A percentile compares a stretch with the other conserved stretches of the same genome.
Conservation (phyloP, 1,140 invertebrate genomes). For the Hesperophylax magnus region DNA sequence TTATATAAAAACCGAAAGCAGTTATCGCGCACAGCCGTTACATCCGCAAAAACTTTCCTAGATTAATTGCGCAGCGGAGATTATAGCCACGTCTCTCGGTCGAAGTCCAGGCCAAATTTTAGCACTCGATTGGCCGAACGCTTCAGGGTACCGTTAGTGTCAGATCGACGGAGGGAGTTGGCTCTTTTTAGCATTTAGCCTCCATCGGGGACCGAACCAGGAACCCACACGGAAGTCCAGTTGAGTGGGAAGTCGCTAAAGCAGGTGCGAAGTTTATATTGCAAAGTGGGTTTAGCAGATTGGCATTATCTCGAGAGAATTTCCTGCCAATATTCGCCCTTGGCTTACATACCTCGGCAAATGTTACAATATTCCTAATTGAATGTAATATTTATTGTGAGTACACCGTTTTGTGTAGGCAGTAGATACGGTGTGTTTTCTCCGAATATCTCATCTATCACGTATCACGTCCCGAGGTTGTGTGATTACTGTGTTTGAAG, state of each 20-base stretch:
- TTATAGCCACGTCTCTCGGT: not conserved
- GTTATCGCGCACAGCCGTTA: not conserved
- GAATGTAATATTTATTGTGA: too few relatives aligned
- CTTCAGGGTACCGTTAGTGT: not conserved
- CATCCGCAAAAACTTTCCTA: conserved; percentile 32
- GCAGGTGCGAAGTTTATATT: conserved; percentile 12
- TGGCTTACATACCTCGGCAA: too few relatives aligned
- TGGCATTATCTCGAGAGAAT: too few relatives aligned
- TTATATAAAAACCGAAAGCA: not conserved
- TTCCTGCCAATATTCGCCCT: too few relatives aligned
- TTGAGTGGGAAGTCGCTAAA: not conserved
- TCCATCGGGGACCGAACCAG: conserved; percentile 3
- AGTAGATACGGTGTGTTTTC: too few relatives aligned
- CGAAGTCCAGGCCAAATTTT: not conserved
- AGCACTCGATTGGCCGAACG: not conserved
- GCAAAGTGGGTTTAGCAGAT: too few relatives aligned
- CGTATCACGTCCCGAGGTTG: not conserved
- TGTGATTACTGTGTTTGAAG: conserved; percentile 20
- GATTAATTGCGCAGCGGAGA: not conserved
- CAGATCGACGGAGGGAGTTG: not conserved
- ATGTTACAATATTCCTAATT: too few relatives aligned
- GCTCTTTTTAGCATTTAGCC: not conserved
- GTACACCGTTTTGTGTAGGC: too few relatives aligned
- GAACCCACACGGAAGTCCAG: conserved; percentile 20
- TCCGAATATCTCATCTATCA: too few relatives aligned